Evolutionary conservation across 2,797 vertebrate genomes (phyloP).

Genomic region (Hipposideros larvatus): DNA sequence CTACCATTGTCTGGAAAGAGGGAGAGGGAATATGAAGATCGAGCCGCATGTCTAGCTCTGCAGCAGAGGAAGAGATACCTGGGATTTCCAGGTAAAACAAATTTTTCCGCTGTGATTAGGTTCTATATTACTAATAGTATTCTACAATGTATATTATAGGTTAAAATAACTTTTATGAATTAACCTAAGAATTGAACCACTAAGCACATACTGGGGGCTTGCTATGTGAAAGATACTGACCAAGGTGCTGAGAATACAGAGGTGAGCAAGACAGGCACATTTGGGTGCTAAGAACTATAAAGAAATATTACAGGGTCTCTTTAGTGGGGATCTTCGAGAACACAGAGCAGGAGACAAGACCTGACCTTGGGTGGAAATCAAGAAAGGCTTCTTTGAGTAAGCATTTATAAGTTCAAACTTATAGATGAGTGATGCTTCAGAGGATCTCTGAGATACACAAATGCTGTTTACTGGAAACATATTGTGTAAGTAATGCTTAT

Average conservation of each 20-base stretch:
- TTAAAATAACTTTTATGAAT: constrained; percentile 15
- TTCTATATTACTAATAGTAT: neutral
- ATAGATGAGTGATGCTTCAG: neutral
- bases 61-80: neutral
- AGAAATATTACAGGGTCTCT: neutral
- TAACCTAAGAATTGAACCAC: neutral
- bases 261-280: neutral
- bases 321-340: neutral
- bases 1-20: neutral
- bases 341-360: neutral
- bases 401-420: neutral
- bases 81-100: neutral
- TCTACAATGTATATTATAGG: neutral
- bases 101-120: neutral
- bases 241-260: neutral
- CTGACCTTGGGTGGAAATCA: neutral
- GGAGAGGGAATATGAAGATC: neutral
- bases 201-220: neutral
- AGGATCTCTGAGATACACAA: neutral
- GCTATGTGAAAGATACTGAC: neutral
- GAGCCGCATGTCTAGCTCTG: neutral
- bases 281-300: neutral
- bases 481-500: neutral
- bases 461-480: neutral
- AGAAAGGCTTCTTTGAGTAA: neutral